Conservation (phyloP, 2,797 vertebrate species). For the Pygocentrus nattereri region DNA sequence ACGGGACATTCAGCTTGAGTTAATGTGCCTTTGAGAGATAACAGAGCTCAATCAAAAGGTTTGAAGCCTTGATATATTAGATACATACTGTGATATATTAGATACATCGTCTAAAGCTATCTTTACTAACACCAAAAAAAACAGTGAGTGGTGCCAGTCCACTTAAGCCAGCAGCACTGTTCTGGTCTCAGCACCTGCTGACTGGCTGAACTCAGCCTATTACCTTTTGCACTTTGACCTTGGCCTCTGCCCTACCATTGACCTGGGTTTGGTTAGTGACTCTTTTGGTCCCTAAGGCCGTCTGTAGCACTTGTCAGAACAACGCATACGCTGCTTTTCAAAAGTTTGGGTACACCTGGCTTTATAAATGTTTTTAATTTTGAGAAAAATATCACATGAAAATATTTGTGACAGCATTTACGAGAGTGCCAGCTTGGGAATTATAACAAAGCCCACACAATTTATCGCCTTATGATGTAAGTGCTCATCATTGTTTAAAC, state of each 20-base stretch:
- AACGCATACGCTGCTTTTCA: neutral
- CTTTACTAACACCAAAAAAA: neutral
- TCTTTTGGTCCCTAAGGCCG: neutral
- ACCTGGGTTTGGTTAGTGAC: constrained; percentile 35
- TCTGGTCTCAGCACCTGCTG: constrained; percentile 54
- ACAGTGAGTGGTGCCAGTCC: neutral
- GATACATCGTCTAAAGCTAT: constrained; percentile 14
- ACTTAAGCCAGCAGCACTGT: constrained; percentile 9
- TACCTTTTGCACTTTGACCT: constrained; percentile 53
- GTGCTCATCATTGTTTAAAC: neutral
- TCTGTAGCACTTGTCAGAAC: constrained; percentile 15
- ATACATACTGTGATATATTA: too few relatives aligned
- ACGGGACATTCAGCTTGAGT: constrained; percentile 40
- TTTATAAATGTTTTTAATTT: neutral
- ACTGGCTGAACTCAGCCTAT: constrained; percentile 29
- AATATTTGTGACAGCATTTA: too few relatives aligned
- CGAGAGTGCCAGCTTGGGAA: neutral
- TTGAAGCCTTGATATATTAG: neutral
- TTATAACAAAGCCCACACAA: neutral
- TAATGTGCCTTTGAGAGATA: constrained; percentile 41
- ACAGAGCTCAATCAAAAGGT: neutral
- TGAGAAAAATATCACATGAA: neutral
- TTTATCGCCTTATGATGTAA: neutral
- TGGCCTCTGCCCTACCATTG: constrained; percentile 30
- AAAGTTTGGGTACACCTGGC: neutral